Conservation (phyloP, 2,113 vertebrate species). For the Triplophysa dalaica region DNA sequence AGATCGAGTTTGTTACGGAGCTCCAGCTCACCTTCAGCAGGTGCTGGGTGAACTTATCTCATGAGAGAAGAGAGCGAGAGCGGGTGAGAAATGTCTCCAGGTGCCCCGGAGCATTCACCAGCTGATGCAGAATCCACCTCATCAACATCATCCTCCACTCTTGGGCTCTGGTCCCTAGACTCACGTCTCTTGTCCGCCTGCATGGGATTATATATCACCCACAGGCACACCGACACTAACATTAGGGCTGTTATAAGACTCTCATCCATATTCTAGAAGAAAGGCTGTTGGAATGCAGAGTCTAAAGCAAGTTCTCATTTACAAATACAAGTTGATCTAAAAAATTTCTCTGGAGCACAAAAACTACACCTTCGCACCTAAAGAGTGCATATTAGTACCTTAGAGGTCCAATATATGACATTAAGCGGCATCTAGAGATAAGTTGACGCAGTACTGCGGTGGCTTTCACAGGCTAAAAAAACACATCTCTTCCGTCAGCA, state of each 20-base stretch:
- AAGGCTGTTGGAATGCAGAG: constrained; percentile 7
- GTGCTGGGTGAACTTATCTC: constrained; percentile 42
- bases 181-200: constrained; percentile 12
- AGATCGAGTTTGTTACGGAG: constrained; percentile 7
- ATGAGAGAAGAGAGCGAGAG: constrained; percentile 3
- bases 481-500: too few species aligned
- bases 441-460: too few species aligned
- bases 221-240: constrained; percentile 8
- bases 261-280: constrained; percentile 15
- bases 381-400: too few species aligned
- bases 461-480: too few species aligned
- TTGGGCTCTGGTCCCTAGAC: constrained; percentile 8
- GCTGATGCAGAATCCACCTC: neutral
- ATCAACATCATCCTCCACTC: neutral
- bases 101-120: constrained; percentile 22
- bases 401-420: too few species aligned
- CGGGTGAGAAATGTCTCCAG: neutral
- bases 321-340: neutral
- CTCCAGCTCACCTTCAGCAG: constrained; percentile 31
- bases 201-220: constrained; percentile 33
- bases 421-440: too few species aligned
- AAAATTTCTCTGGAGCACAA: too few species aligned
- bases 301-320: neutral
- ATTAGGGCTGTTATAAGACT: constrained; percentile 12
- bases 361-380: too few species aligned